Evolutionary conservation across 2,113 vertebrate species (phyloP).

Genomic region (Anolis sagrei): DNA sequence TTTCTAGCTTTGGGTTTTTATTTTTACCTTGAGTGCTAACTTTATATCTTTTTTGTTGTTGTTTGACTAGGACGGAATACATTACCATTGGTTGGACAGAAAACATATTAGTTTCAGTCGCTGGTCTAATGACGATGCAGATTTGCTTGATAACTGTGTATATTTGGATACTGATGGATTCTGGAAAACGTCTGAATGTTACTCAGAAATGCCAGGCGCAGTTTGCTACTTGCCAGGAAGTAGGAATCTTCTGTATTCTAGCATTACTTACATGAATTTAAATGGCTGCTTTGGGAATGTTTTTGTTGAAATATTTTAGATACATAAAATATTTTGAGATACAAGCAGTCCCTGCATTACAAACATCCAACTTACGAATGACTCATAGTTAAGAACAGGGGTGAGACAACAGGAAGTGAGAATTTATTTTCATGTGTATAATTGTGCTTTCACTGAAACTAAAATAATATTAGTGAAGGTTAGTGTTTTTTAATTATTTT

Average conservation of each 20-base stretch:
- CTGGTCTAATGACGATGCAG: constrained; percentile 82
- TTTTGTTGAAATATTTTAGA: neutral
- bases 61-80: constrained; percentile 80
- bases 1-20: neutral
- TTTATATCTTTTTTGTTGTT: constrained; percentile 25
- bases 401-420: no score
- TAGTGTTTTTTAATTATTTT: no score
- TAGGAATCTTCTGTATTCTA: constrained; percentile 66
- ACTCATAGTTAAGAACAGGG: no score
- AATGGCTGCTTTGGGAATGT: constrained; percentile 18
- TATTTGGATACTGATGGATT: constrained; percentile 89
- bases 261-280: neutral
- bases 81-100: constrained; percentile 91
- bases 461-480: no score
- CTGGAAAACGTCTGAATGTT: constrained; percentile 90
- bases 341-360: no score
- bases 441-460: no score
- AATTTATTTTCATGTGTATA: no score
- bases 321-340: no score
- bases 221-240: constrained; percentile 87
- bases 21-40: neutral
- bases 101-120: constrained; percentile 87
- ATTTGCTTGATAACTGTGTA: constrained; percentile 82
- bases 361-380: no score
- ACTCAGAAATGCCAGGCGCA: constrained; percentile 80